Percentiles rank a stretch among this genome's conserved stretches.
phyloP scores from a whole-genome alignment of 2,797 vertebrate species.

The Manis javanica region DNA sequence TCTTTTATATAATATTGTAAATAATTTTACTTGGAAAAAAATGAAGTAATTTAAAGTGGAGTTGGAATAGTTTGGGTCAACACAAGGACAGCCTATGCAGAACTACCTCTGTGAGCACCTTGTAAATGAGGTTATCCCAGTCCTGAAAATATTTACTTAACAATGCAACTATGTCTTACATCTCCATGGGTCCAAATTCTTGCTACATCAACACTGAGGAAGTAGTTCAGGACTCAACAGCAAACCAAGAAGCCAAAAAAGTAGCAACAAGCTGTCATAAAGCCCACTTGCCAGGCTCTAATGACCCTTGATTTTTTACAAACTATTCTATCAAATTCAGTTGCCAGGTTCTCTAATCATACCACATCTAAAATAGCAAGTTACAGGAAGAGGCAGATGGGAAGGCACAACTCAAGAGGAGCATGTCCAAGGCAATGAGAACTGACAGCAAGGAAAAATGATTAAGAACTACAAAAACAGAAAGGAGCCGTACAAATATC shows the following conservation, averaged over 20 bases:
- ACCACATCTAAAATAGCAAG: constrained; percentile 21
- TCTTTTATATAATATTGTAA: constrained; percentile 1
- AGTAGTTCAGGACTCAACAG: background rate
- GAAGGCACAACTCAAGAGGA: background rate
- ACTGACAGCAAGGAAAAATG: background rate
- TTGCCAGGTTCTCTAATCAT: background rate
- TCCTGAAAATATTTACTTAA: constrained; percentile 66
- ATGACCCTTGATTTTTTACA: background rate
- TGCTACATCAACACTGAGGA: constrained; percentile 7
- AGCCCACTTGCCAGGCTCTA: background rate
- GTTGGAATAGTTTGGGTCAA: constrained; percentile 28
- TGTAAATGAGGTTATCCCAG: constrained; percentile 2
- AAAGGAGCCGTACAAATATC: constrained; percentile 3
- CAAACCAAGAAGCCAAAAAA: constrained; percentile 46
- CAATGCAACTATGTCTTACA: constrained; percentile 38
- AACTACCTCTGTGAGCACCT: background rate
- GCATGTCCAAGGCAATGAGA: background rate
- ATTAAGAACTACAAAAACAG: background rate
- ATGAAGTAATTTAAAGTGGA: constrained; percentile 37
- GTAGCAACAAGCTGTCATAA: constrained; percentile 11
- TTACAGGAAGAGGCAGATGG: background rate
- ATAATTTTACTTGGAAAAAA: constrained; percentile 57
- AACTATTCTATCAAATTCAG: background rate
- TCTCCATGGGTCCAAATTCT: background rate
- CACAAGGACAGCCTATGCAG: background rate